Conservation (phyloP, 2,888 invertebrate species). For the Melanophora roralis region DNA sequence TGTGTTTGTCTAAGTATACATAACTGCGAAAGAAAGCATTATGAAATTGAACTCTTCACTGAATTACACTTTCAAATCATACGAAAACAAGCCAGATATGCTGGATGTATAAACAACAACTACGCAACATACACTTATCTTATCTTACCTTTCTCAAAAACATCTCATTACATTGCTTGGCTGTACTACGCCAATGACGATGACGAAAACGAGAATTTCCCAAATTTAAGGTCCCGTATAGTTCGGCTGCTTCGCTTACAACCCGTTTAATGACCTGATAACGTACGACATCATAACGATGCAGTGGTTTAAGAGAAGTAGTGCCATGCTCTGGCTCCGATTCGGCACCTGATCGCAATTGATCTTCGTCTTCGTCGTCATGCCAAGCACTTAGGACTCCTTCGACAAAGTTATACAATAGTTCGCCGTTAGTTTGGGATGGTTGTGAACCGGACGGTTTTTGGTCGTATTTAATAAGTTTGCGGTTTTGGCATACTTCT, state of each 20-base stretch:
- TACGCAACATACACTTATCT: no score
- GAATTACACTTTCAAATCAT: background rate
- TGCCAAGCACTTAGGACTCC: conserved; percentile 88
- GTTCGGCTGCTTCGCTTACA: conserved; percentile 84
- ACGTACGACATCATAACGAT: conserved; percentile 80
- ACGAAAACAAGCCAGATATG: background rate
- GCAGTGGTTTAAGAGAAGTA: conserved; percentile 74
- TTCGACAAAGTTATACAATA: conserved; percentile 89
- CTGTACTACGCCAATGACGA: conserved; percentile 90
- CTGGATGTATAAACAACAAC: no score
- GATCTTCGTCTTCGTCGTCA: conserved; percentile 81
- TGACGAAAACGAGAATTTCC: conserved; percentile 86
- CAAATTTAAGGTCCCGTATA: conserved; percentile 82
- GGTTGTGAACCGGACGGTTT: conserved; percentile 77
- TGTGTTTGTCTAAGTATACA: no score
- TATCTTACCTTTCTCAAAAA: conserved; percentile 89
- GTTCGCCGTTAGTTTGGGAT: conserved; percentile 87
- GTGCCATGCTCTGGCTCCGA: conserved; percentile 85
- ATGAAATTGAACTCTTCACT: background rate
- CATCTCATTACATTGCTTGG: conserved; percentile 91
- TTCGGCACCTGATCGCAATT: conserved; percentile 85
- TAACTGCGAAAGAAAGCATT: background rate
- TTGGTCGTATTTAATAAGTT: conserved; percentile 78
- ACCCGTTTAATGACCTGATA: conserved; percentile 83
- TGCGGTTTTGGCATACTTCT: conserved; percentile 86